Conservation (phyloP, 2,113 vertebrate species). For the Calonectris borealis region DNA sequence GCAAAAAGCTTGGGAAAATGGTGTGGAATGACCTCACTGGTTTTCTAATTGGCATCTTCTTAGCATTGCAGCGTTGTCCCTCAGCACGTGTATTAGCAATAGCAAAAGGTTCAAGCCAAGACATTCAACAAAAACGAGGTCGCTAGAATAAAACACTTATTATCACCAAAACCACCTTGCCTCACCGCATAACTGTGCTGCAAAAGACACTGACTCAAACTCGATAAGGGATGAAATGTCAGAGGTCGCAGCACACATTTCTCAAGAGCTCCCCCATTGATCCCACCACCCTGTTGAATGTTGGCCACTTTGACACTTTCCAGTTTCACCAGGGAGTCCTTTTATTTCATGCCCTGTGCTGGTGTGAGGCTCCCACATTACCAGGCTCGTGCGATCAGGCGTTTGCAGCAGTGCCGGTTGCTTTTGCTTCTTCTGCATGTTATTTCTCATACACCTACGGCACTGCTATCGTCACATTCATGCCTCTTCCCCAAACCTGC, state of each 20-base stretch:
- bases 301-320: neutral
- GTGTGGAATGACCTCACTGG: neutral
- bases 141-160: neutral
- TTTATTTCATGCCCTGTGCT: neutral
- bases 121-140: neutral
- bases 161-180: neutral
- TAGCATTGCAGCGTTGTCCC: neutral
- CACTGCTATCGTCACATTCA: neutral
- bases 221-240: neutral
- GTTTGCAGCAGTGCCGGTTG: neutral
- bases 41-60: neutral
- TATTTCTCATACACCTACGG: neutral
- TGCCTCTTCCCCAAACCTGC: neutral
- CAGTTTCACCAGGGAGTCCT: neutral
- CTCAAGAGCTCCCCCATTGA: neutral
- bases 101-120: neutral
- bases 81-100: accelerated
- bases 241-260: neutral
- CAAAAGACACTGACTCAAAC: neutral
- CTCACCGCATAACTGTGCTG: neutral
- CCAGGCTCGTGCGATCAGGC: accelerated
- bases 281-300: accelerated
- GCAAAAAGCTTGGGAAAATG: neutral
- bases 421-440: neutral
- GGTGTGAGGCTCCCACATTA: neutral